Evolutionary conservation across 2,113 vertebrate genomes (phyloP), one percentile per base, ranked within the genome.

Genomic region (Holacanthus passer): DNA sequence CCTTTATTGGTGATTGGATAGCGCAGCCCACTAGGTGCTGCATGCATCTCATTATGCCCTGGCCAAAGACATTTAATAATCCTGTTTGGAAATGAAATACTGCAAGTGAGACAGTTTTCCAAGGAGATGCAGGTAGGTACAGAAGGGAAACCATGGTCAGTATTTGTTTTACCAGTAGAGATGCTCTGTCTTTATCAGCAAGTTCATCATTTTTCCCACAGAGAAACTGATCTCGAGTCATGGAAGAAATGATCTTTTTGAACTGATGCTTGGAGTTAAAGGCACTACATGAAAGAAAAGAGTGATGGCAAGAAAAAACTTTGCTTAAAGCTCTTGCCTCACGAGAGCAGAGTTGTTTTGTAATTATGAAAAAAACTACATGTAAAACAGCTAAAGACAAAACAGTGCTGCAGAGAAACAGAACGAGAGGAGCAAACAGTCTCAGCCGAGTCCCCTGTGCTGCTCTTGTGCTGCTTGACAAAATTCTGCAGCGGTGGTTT

Each of bases 401-500:
- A 81, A 82, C 47, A 50, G 41, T 41, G 19, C 72, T 56, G 56
- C 53, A 83, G 29, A 70, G 41, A 55, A 65, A 20, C 32, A 3
- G 66, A 62, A 17, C 2, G 29, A 66, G 45, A 58, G 13, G n/a
- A 47, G 16, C 11, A 41, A 53, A 71, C 52, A 22, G 31, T 70
- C 65, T 68, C 50, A 39, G 48, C 19, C 4, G 2, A 29, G 43
- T 78, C 71, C 69, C 66, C 47, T 7, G 67, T 70, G 70, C 16
- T 11, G 20, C 83, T 79, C 19, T 53, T 13, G 55, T 69, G 58
- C 53, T 45, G 62, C 64, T 59, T 32, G 37, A 71, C 58, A 47
- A 22, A 60, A 60, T 68, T 3, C 19, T 60, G 69, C 63, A 84
- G 74, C 31, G 11, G 78, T 68, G 56, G 82, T 81, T 86, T 84